Conservation (phyloP, 2,888 invertebrate genomes). For the Scaeva pyrastri region DNA sequence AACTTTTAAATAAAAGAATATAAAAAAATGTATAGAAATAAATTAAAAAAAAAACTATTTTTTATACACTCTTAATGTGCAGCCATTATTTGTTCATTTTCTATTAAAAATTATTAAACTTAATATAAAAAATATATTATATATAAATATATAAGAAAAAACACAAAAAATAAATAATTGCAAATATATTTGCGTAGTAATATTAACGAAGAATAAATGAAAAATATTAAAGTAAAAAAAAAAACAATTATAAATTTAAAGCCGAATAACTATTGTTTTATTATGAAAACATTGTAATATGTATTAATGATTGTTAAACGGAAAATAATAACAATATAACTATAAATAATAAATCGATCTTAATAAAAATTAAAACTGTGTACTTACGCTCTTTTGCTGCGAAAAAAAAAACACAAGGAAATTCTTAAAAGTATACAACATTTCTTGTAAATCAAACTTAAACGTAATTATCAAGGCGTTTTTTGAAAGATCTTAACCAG, state of each 20-base stretch:
- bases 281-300: conserved; percentile 48
- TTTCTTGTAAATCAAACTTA: no score
- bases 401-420: no score
- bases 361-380: not conserved
- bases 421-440: no score
- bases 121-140: conserved; percentile 36
- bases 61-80: conserved; percentile 76
- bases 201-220: conserved; percentile 38
- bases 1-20: conserved; percentile 70
- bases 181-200: conserved; percentile 59
- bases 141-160: conserved; percentile 26
- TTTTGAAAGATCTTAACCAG: no score
- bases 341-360: conserved; percentile 39
- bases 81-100: conserved; percentile 73
- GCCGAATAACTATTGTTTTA: conserved; percentile 64
- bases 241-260: conserved; percentile 16
- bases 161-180: conserved; percentile 55
- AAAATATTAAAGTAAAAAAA: conserved; percentile 10
- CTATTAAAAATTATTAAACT: conserved; percentile 44
- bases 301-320: conserved; percentile 69
- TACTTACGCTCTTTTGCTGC: no score
- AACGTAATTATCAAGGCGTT: no score
- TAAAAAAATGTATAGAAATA: conserved; percentile 72
- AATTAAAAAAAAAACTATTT: conserved; percentile 77
- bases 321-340: conserved; percentile 48